These are phyloP conservation scores for Drosophila mayaguana DNA, from an alignment of 2,888 invertebrate genomes.

Conservation along the genomic window DNA sequence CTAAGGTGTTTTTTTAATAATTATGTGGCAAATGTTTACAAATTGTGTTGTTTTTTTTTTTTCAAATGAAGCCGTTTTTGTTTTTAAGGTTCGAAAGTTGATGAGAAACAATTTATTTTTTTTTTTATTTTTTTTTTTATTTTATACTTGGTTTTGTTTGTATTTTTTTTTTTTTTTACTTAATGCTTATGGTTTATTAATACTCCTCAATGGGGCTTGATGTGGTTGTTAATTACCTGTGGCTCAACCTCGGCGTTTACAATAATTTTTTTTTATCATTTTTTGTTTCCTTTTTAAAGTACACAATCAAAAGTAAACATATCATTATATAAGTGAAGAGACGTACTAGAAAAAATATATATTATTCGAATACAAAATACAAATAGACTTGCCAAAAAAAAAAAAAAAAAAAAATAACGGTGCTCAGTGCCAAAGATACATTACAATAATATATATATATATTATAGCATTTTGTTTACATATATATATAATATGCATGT, in stretches of 20 bases:
- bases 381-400: constrained; percentile 47
- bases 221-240: constrained; percentile 53
- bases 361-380: constrained; percentile 60
- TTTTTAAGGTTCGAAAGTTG: neutral
- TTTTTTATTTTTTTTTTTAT: constrained; percentile 24
- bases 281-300: constrained; percentile 33
- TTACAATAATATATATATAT: constrained; percentile 44
- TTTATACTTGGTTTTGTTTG: constrained; percentile 19
- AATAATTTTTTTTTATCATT: constrained; percentile 27
- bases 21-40: constrained; percentile 70
- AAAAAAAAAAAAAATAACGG: constrained; percentile 28
- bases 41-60: constrained; percentile 29
- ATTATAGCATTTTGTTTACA: constrained; percentile 28
- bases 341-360: constrained; percentile 31
- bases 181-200: constrained; percentile 49
- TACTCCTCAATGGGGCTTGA: constrained; percentile 55
- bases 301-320: constrained; percentile 48
- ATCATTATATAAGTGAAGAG: constrained; percentile 35
- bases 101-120: constrained; percentile 28
- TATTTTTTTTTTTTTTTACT: constrained; percentile 19
- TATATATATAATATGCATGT: constrained; percentile 41
- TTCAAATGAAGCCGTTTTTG: constrained; percentile 1
- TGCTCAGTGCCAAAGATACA: constrained; percentile 57
- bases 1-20: constrained; percentile 62
- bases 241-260: constrained; percentile 69